These are phyloP conservation scores for Pantherophis alleghaniensis DNA, from an alignment of 2,797 vertebrate genomes.

Conservation along the genomic window DNA sequence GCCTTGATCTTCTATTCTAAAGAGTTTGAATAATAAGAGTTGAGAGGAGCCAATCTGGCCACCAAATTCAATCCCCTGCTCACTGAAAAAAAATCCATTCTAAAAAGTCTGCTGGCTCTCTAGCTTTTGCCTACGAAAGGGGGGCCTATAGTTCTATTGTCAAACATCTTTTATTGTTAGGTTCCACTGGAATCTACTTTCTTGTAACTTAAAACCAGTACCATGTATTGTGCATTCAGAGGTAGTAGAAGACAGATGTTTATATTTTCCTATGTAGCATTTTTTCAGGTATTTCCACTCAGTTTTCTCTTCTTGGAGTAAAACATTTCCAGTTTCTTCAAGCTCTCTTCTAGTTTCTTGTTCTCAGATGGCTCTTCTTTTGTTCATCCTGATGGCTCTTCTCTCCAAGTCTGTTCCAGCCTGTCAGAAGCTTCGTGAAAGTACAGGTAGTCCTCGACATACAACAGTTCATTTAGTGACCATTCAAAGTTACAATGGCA, in stretches of 20 bases:
- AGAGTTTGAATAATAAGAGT: background rate
- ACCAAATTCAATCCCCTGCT: background rate
- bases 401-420: background rate
- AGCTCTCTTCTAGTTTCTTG: background rate
- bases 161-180: background rate
- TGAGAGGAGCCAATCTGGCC: background rate
- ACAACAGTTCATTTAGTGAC: too few relatives aligned
- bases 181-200: background rate
- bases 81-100: background rate
- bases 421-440: background rate
- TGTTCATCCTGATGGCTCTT: background rate
- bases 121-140: background rate
- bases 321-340: background rate
- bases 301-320: background rate
- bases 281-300: background rate
- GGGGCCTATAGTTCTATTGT: background rate
- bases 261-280: background rate
- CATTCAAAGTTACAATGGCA: too few relatives aligned
- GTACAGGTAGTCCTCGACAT: too few relatives aligned
- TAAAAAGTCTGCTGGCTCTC: background rate
- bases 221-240: background rate
- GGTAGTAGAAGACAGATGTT: background rate
- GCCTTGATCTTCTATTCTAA: constrained; percentile 41
- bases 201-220: background rate
- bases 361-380: background rate